Evolutionary conservation across 2,113 vertebrate species (phyloP).

Genomic region (Isurus oxyrinchus): DNA sequence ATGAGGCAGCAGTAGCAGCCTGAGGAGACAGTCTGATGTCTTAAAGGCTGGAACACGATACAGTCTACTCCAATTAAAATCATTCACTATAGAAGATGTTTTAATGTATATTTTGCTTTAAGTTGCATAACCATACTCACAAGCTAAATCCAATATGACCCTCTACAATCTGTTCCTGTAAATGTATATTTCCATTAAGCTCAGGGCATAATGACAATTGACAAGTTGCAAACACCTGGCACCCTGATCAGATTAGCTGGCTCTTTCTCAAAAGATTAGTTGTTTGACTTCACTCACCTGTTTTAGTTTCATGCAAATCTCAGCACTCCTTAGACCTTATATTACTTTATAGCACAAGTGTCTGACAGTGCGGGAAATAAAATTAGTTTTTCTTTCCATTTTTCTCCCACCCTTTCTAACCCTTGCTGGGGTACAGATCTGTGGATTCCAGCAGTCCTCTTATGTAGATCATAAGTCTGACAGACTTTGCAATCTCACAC

Average conservation of each 20-base stretch:
- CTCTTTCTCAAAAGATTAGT: not conserved
- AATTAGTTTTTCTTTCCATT: not conserved
- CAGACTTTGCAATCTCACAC: not conserved
- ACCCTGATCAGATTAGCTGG: not conserved
- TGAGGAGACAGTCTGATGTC: constrained; percentile 15
- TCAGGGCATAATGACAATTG: not conserved
- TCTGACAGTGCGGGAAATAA: not conserved
- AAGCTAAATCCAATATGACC: not conserved
- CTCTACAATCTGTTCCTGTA: not conserved
- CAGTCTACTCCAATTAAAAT: not conserved
- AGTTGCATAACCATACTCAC: not conserved
- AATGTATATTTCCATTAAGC: not conserved
- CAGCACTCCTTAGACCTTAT: not conserved
- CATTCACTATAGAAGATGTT: not conserved
- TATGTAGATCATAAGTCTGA: not conserved
- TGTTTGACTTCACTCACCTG: not conserved
- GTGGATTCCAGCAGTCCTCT: not conserved
- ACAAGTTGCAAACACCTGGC: not conserved
- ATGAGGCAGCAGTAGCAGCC: constrained; percentile 9
- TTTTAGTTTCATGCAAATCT: not conserved
- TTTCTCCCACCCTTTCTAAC: not conserved
- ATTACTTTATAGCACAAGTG: not conserved
- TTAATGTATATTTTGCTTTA: not conserved
- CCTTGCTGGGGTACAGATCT: not conserved
- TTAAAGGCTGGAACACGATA: not conserved